Evolutionary conservation across 2,888 invertebrate species (phyloP).

Genomic region (Thalpophila matura): DNA sequence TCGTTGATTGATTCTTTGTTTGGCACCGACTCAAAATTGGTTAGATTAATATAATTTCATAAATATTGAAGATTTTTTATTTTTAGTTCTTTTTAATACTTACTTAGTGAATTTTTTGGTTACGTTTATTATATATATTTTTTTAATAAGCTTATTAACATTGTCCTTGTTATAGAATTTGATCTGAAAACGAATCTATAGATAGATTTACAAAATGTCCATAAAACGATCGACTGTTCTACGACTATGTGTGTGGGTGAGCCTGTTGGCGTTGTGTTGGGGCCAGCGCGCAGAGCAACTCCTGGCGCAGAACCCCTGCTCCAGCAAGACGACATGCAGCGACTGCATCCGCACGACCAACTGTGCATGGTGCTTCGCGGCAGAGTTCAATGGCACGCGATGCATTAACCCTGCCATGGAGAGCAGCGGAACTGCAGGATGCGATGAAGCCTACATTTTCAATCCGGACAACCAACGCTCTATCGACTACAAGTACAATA

Average conservation of each 20-base stretch:
- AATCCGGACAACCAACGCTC: slow-evolving; percentile 89
- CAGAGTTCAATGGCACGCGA: slow-evolving; percentile 86
- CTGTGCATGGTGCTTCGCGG: slow-evolving; percentile 94
- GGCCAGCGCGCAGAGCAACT: slow-evolving; percentile 89
- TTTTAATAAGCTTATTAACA: too few species aligned
- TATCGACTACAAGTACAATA: slow-evolving; percentile 79
- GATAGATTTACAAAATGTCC: slow-evolving; percentile 73
- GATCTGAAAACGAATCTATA: slow-evolving; percentile 73
- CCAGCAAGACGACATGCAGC: slow-evolving; percentile 95
- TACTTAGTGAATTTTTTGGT: too few species aligned
- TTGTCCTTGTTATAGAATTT: slow-evolving; percentile 79
- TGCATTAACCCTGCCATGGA: slow-evolving; percentile 92
- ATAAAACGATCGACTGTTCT: slow-evolving; percentile 75
- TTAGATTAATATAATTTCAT: too few species aligned
- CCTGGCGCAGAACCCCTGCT: slow-evolving; percentile 94
- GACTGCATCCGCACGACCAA: slow-evolving; percentile 97
- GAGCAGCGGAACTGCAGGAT: slow-evolving; percentile 86
- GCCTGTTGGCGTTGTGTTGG: slow-evolving; percentile 74
- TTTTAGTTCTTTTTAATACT: too few species aligned
- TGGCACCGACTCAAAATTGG: too few species aligned
- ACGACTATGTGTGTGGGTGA: slow-evolving; percentile 76
- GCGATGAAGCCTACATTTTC: slow-evolving; percentile 93
- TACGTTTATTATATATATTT: too few species aligned
- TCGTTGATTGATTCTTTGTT: too few species aligned
- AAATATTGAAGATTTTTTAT: too few species aligned